Evolutionary conservation across 2,888 invertebrate genomes (phyloP).

Genomic region (Mythimna loreyi): DNA sequence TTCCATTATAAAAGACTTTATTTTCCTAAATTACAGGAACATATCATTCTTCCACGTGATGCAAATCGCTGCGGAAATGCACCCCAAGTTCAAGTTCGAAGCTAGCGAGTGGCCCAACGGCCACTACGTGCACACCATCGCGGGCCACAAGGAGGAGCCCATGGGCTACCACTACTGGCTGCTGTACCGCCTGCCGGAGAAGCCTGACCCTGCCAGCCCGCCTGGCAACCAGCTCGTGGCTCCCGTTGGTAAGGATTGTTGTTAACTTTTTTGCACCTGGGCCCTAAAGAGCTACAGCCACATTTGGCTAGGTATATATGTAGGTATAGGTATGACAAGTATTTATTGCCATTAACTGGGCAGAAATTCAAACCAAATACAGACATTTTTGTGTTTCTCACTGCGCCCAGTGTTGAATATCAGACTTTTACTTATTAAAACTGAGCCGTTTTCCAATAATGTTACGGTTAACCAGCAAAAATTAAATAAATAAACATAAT

Average conservation of each 20-base stretch:
- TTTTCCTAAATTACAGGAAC: conserved; percentile 81
- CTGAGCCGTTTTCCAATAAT: too few relatives aligned
- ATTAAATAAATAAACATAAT: too few relatives aligned
- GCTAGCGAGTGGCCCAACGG: conserved; percentile 98
- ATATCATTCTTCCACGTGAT: conserved; percentile 94
- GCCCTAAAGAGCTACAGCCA: background rate
- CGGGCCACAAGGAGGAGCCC: conserved; percentile 94
- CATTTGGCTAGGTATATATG: too few relatives aligned
- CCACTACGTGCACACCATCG: conserved; percentile 97
- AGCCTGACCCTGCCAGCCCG: conserved; percentile 95
- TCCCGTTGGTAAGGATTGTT: conserved; percentile 93
- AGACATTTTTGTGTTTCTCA: too few relatives aligned
- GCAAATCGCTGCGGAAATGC: conserved; percentile 96
- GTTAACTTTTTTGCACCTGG: background rate
- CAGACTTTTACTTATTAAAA: too few relatives aligned
- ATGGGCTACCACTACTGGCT: conserved; percentile 97
- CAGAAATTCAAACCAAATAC: too few relatives aligned
- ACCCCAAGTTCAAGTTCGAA: conserved; percentile 93
- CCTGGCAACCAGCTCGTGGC: conserved; percentile 97
- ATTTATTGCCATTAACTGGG: too few relatives aligned
- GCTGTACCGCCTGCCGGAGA: conserved; percentile 95
- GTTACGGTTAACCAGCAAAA: too few relatives aligned
- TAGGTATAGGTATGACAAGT: too few relatives aligned
- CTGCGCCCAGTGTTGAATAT: too few relatives aligned
- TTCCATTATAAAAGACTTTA: background rate